These are phyloP conservation scores for Apantesis nais DNA, from an alignment of 2,888 invertebrate species.

Conservation along the genomic window DNA sequence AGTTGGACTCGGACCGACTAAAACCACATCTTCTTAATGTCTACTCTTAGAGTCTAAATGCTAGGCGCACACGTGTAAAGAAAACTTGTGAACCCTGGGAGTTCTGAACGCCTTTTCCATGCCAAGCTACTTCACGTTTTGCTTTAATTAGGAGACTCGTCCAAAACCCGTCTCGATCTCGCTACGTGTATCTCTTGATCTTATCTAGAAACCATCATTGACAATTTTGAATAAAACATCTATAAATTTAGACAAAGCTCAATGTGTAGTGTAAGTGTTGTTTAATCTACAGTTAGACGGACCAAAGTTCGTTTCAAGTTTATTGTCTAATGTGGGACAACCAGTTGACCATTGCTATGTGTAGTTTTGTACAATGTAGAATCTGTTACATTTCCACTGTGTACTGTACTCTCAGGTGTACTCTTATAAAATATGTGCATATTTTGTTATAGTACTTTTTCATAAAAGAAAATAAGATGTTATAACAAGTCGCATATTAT, in stretches of 20 bases:
- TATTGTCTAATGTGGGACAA: conserved; percentile 38
- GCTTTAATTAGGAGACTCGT: background rate
- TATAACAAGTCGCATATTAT: background rate
- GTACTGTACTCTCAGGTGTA: background rate
- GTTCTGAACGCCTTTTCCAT: background rate
- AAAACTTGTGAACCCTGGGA: background rate
- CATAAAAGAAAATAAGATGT: background rate
- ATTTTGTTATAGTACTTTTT: background rate
- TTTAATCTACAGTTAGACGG: conserved; percentile 30
- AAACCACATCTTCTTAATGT: too few species aligned
- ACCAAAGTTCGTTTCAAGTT: conserved; percentile 37
- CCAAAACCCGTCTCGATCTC: background rate
- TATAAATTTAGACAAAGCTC: conserved; percentile 42
- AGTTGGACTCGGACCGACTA: background rate
- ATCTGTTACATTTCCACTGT: background rate
- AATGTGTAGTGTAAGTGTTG: conserved; percentile 43
- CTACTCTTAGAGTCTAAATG: background rate
- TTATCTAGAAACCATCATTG: conserved; percentile 4
- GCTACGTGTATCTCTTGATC: conserved; percentile 22
- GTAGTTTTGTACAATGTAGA: background rate
- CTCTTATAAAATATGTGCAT: background rate
- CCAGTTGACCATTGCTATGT: conserved; percentile 7
- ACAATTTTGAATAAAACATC: conserved; percentile 30
- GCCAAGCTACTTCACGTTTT: background rate
- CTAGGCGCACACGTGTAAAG: background rate